Percentiles rank a stretch among this genome's conserved stretches.
Evolutionary conservation across 1,140 invertebrate species (phyloP).

Genomic region (Conopomorpha cramerella): DNA sequence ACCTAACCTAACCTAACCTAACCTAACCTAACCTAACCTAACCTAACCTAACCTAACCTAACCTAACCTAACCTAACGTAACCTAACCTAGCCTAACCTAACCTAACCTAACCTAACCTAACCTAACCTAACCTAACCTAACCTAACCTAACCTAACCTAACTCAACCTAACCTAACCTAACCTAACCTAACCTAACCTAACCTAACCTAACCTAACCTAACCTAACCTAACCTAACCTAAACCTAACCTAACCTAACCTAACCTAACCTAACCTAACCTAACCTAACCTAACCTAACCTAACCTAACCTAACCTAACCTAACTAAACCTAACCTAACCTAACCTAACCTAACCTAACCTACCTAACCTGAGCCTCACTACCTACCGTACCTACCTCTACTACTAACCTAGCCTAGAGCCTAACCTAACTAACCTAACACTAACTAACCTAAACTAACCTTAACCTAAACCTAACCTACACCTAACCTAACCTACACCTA

Average conservation of each 20-base stretch:
- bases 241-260: neutral
- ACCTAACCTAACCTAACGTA: neutral
- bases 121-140: neutral
- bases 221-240: neutral
- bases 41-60: neutral
- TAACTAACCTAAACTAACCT: slow-evolving; percentile 4
- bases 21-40: neutral
- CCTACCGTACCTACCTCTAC: slow-evolving; percentile 4
- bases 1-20: neutral
- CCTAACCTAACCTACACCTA: slow-evolving; percentile 4
- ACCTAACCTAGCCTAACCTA: neutral
- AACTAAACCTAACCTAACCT: slow-evolving; percentile 6
- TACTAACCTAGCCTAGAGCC: slow-evolving; percentile 5
- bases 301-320: slow-evolving; percentile 9
- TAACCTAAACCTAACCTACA: slow-evolving; percentile 2
- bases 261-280: slow-evolving; percentile 8
- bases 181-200: neutral
- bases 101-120: neutral
- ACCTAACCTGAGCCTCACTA: slow-evolving; percentile 7
- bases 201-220: neutral
- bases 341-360: slow-evolving; percentile 5
- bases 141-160: neutral
- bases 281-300: slow-evolving; percentile 4
- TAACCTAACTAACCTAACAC: slow-evolving; percentile 6
- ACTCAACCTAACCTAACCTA: neutral